Evolutionary conservation across 2,113 vertebrate species (phyloP), one percentile per base, ranked within the genome.

Genomic region (Ptychochromis oligacanthus): DNA sequence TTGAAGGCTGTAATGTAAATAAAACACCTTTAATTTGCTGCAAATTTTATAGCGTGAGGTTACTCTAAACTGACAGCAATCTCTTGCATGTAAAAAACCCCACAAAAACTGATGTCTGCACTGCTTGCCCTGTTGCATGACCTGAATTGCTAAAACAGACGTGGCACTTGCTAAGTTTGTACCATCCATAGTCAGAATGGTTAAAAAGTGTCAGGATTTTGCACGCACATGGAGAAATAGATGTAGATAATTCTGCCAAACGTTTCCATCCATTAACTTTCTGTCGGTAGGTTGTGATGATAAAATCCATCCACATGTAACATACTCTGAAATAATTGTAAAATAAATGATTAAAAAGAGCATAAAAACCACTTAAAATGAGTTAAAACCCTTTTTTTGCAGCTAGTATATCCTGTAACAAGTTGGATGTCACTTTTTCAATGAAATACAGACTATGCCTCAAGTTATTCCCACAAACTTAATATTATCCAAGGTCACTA

Each of bases 391-490:
- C 34, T 6, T 36, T 36, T 36, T 36, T 36, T 36, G 4, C 38
- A 20, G n/a, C 2, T 6, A 31, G 36, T 62, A 2, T 62, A 38
- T 62, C 38, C 34, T 0, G 0, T 62, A 31, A 62, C 60, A n/a
- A 62, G 34, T 38, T 62, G 18, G 60, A 62, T 10, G 60, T 38
- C 34, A 36, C 34, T 36, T 36, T 36, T 36, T 36, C 34, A 36
- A 4, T 36, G 34, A 36, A 36, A 36, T 36, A 6, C 34, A 36
- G 34, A 36, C 6, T 36, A 36, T 36, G 34, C 4, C 5, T 36
- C 34, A 5, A 36, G 4, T 36, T 7, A 36, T 36, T 36, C 34
- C 34, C 34, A 36, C 34, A 36, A 36, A 7, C 34, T 4, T 36
- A 36, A 36, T 6, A 36, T 4, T 36, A 7, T 4, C 18, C 60